phyloP scores from a whole-genome alignment of 1,140 invertebrate species.

The Aphis craccivora region DNA sequence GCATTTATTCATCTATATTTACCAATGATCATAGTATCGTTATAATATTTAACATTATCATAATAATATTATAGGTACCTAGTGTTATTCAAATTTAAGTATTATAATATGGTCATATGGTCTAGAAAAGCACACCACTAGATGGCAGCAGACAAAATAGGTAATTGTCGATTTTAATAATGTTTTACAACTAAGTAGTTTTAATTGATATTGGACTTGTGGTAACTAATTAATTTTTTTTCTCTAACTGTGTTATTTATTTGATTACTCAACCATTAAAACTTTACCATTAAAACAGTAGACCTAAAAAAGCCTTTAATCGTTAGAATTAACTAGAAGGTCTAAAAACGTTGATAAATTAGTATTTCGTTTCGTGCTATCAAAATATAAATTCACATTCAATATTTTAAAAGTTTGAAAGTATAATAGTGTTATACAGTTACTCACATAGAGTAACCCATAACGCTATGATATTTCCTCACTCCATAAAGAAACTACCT shows the following conservation, averaged over 20 bases:
- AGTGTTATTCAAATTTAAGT: background rate
- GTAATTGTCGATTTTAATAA: background rate
- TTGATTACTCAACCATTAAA: too few relatives aligned
- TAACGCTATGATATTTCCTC: background rate
- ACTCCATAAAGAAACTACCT: background rate
- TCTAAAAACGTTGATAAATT: background rate
- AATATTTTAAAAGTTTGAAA: background rate
- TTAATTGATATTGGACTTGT: background rate
- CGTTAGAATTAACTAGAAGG: background rate
- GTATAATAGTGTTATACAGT: background rate
- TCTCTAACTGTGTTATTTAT: background rate
- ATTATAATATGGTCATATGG: background rate
- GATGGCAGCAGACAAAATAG: background rate
- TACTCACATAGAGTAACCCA: background rate
- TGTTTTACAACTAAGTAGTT: background rate
- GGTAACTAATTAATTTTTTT: background rate
- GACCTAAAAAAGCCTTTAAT: background rate
- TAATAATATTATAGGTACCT: background rate
- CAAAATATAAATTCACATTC: background rate
- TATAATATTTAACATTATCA: background rate
- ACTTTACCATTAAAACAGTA: background rate
- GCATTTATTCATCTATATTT: background rate
- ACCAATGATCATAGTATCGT: background rate
- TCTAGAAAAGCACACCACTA: background rate
- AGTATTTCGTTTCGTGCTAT: background rate